Percentiles rank a stretch among this genome's conserved stretches.
phyloP scores from a whole-genome alignment of 2,113 vertebrate species.

The Chunga burmeisteri region DNA sequence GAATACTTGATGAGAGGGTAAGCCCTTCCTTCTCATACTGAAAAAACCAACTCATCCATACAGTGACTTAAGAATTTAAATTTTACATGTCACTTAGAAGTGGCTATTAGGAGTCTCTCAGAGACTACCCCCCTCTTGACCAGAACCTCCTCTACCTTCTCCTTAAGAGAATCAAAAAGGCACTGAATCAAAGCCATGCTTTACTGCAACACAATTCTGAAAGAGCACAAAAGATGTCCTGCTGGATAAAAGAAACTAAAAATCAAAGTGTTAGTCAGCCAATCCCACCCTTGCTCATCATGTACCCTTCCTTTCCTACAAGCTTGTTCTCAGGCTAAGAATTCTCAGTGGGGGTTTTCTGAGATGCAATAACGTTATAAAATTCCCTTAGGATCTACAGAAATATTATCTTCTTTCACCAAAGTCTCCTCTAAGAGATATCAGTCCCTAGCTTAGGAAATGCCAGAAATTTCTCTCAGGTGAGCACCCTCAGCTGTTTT shows the following conservation, averaged over 20 bases:
- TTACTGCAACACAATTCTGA: neutral
- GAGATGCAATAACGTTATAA: neutral
- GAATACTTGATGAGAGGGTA: neutral
- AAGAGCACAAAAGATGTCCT: neutral
- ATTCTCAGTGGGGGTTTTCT: neutral
- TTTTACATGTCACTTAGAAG: neutral
- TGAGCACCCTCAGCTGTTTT: neutral
- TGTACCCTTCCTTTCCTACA: neutral
- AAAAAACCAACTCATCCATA: neutral
- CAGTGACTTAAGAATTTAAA: neutral
- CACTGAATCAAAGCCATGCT: neutral
- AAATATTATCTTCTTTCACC: neutral
- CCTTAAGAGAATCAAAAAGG: neutral
- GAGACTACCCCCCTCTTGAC: neutral
- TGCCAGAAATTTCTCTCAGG: neutral
- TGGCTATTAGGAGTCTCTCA: neutral
- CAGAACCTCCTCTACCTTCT: neutral
- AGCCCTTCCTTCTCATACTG: neutral
- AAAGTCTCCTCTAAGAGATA: neutral
- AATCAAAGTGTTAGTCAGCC: neutral
- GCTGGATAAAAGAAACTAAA: neutral
- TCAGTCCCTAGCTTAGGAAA: neutral
- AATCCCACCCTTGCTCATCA: neutral
- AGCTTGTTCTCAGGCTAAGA: neutral
- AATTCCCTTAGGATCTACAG: neutral